Percentiles rank a stretch among this genome's conserved stretches.
phyloP scores from a whole-genome alignment of 2,113 vertebrate genomes.

The Periophthalmus modestus region DNA sequence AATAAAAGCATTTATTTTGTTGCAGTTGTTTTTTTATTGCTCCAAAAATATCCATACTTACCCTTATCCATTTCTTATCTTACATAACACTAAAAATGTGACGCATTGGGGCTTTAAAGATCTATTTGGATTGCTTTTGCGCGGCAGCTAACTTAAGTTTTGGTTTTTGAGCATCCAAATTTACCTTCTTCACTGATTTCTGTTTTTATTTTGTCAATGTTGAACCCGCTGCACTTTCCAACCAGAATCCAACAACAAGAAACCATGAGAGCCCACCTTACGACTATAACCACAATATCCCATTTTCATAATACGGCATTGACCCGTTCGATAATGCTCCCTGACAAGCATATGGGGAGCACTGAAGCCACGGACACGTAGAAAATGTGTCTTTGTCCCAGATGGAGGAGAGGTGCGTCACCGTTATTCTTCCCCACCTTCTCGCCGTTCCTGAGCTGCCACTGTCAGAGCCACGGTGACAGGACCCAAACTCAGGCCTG shows the following conservation, averaged over 20 bases:
- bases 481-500: slow-evolving; percentile 85
- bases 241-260: neutral
- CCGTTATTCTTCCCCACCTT: slow-evolving; percentile 61
- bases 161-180: too few species aligned
- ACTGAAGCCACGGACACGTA: neutral
- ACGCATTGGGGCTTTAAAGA: too few species aligned
- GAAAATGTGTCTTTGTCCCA: slow-evolving; percentile 56
- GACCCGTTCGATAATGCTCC: slow-evolving; percentile 21
- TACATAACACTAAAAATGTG: too few species aligned
- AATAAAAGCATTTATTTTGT: too few species aligned
- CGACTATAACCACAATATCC: neutral
- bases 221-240: neutral
- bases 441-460: slow-evolving; percentile 76
- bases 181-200: too few species aligned
- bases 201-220: too few species aligned
- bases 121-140: too few species aligned
- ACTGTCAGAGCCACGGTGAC: slow-evolving; percentile 83
- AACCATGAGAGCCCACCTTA: neutral
- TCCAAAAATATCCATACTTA: too few species aligned
- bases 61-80: too few species aligned
- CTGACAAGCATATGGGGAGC: slow-evolving; percentile 32
- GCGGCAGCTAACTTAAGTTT: too few species aligned
- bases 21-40: too few species aligned
- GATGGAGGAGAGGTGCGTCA: slow-evolving; percentile 72
- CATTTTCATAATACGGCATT: neutral